Base-by-base conservation (phyloP, 1,140 invertebrate species). In the Zelostemma sp. region DNA sequence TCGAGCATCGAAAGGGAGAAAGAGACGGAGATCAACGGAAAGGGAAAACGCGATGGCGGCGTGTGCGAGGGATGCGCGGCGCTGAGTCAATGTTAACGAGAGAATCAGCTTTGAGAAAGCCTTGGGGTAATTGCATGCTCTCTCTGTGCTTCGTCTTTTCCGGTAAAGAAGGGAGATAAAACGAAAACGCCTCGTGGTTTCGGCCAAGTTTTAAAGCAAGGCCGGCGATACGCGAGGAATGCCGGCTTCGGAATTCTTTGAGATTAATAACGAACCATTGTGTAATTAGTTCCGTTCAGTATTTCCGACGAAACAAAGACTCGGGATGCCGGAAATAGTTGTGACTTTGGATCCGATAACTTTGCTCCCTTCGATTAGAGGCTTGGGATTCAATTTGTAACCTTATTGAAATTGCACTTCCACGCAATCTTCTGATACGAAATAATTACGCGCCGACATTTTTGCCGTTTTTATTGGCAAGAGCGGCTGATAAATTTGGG, bases 21-120 rank as follows among this genome's bases (percentile, higher is more conserved):
- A 40, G 11, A 40, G 35, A 11, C 11, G 14, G 35, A 15, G 35
- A 40, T 40, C 35, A 15, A 40, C 35, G n/a, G 35, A 40, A 40
- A 40, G 35, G 14, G 35, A 40, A 40, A 40, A 40, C 11, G 14
- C 35, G 3, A 40, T 15, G 11, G 28, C 28, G 28, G 28, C 5
- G 28, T 15, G 35, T 15, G 35, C 11, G 11, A 31, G 5, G 28
- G 28, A 31, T 31, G 28, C 14, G 35, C 35, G 2, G 14, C 5
- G 35, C 35, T 15, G 35, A 40, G 35, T 40, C 35, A 40, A 40
- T 40, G 35, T 40, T 40, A 40, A 40, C 35, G 35, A 40, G 35
- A 40, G 28, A 31, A 31, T 31, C 28, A 31, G 28, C 28, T 31
- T 31, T 31, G 28, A 6, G 28, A 5, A 31, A 40, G 25, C 35